Percentiles rank a stretch among this genome's conserved stretches.
These are phyloP conservation scores for Lysandra coridon DNA, from an alignment of 2,888 invertebrate species.

Conservation along the genomic window DNA sequence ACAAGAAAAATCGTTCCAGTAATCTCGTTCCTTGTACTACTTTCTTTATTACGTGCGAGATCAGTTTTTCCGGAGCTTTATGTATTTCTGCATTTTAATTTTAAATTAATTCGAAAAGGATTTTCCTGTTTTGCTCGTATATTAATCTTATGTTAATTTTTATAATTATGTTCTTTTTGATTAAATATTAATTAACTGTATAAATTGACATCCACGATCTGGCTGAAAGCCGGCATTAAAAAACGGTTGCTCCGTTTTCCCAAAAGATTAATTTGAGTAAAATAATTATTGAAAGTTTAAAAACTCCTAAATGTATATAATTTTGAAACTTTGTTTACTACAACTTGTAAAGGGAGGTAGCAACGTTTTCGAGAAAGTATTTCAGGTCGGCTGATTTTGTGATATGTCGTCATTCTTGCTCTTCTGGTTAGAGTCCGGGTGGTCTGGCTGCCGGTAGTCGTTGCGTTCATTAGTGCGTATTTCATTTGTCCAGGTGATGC, in stretches of 20 bases:
- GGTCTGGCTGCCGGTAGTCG: no score
- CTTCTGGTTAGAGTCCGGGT: no score
- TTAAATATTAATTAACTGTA: background rate
- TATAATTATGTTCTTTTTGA: background rate
- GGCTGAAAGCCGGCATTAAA: constrained; percentile 34
- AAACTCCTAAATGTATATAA: no score
- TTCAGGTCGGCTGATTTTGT: no score
- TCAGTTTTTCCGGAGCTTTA: constrained; percentile 14
- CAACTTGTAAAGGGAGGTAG: no score
- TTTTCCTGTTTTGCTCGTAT: background rate
- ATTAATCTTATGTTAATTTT: background rate
- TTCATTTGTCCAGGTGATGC: no score
- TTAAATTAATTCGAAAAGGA: background rate
- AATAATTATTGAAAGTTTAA: no score
- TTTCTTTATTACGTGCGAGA: constrained; percentile 23
- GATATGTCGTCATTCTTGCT: no score
- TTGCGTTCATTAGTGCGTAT: no score
- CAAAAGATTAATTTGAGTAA: no score
- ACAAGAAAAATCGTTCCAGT: constrained; percentile 28
- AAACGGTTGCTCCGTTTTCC: background rate
- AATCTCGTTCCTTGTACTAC: constrained; percentile 28
- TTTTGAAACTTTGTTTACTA: no score
- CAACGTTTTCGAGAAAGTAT: no score
- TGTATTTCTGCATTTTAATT: constrained; percentile 22
- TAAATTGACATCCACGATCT: background rate